Conservation (phyloP, 2,888 invertebrate species). For the Trissonchulus sp. region DNA sequence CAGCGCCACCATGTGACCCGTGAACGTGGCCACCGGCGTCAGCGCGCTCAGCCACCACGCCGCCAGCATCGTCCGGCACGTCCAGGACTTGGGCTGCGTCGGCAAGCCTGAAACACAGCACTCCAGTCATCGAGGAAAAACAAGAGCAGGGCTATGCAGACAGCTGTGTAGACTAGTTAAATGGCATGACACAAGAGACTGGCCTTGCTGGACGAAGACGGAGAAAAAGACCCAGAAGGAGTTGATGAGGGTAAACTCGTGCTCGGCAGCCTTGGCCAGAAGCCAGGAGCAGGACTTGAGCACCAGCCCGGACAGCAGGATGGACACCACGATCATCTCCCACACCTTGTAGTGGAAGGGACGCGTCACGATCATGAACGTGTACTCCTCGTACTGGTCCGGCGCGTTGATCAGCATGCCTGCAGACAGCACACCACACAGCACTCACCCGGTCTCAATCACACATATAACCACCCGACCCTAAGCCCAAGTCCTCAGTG, state of each 20-base stretch:
- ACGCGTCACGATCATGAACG: slow-evolving; percentile 42
- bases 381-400: slow-evolving; percentile 42
- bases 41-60: slow-evolving; percentile 45
- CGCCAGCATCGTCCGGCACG: slow-evolving; percentile 44
- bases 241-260: slow-evolving; percentile 39
- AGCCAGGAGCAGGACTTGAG: slow-evolving; percentile 37
- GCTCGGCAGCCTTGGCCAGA: slow-evolving; percentile 31
- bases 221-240: slow-evolving; percentile 45
- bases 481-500: too few species aligned
- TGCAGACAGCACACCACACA: too few species aligned
- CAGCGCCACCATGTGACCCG: slow-evolving; percentile 46
- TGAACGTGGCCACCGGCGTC: slow-evolving; percentile 46
- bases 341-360: slow-evolving; percentile 48
- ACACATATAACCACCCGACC: too few species aligned
- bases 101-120: slow-evolving; percentile 42
- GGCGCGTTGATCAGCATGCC: slow-evolving; percentile 39
- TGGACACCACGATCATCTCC: slow-evolving; percentile 43
- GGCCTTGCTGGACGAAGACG: slow-evolving; percentile 45
- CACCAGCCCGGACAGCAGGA: slow-evolving; percentile 40
- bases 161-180: too few species aligned
- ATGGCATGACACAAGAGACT: too few species aligned
- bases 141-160: too few species aligned
- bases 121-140: too few species aligned
- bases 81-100: slow-evolving; percentile 43
- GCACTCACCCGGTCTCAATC: too few species aligned